phyloP scores from a whole-genome alignment of 2,113 vertebrate species.

The Cygnus atratus region DNA sequence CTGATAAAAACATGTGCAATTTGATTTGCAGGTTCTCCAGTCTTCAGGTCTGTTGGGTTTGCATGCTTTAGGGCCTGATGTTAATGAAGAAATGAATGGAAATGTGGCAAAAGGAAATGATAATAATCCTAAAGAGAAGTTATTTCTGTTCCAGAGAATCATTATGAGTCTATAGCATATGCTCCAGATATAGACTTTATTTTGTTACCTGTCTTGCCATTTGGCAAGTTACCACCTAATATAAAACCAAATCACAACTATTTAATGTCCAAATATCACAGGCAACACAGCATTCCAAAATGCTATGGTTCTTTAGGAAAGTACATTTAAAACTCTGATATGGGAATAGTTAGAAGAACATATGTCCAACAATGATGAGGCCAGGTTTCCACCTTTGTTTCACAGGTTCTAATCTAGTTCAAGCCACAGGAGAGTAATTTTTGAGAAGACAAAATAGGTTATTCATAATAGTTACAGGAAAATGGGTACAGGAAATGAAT shows the following conservation, averaged over 20 bases:
- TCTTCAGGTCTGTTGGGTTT: not conserved
- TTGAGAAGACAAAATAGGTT: not conserved
- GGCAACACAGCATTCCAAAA: not conserved
- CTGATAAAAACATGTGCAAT: not conserved
- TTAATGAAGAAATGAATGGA: not conserved
- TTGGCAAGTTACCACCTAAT: not conserved
- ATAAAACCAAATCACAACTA: not conserved
- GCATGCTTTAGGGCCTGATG: not conserved
- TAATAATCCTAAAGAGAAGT: not conserved
- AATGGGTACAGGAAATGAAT: not conserved
- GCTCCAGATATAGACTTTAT: not conserved
- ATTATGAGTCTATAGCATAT: not conserved
- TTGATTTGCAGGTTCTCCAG: not conserved
- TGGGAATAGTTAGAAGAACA: not conserved
- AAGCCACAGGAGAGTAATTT: not conserved
- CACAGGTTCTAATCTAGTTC: not conserved
- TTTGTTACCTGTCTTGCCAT: not conserved
- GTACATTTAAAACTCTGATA: not conserved
- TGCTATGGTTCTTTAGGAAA: not conserved
- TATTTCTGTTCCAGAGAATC: not conserved
- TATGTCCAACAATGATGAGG: not conserved
- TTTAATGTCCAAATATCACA: not conserved
- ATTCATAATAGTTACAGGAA: not conserved
- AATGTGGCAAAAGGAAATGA: not conserved
- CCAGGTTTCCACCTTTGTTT: constrained; percentile 9